phyloP scores from a whole-genome alignment of 2,113 vertebrate genomes.

The Sclerurus mexicanus region DNA sequence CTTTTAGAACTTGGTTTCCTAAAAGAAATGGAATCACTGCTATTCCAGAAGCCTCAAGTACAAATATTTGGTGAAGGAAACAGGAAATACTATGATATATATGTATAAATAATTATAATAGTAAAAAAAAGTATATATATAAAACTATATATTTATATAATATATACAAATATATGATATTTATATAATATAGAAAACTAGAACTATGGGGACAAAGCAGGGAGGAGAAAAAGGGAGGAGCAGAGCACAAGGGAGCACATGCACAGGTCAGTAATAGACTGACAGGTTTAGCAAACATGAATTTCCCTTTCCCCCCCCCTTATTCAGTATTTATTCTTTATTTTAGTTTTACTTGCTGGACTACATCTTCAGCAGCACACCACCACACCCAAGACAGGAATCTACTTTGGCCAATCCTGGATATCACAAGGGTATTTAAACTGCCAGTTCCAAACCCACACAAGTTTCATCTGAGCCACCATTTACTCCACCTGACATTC shows the following conservation, averaged over 20 bases:
- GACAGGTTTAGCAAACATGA: neutral
- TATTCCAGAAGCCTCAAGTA: neutral
- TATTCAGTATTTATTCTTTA: neutral
- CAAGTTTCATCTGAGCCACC: neutral
- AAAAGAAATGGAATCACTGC: neutral
- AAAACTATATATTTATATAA: neutral
- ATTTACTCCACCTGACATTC: slow-evolving; percentile 28
- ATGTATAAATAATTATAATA: neutral
- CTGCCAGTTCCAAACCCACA: slow-evolving; percentile 7
- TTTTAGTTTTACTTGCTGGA: neutral
- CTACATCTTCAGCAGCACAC: neutral
- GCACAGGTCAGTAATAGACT: neutral
- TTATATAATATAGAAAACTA: neutral
- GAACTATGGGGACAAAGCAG: neutral
- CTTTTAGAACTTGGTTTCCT: neutral
- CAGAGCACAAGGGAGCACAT: neutral
- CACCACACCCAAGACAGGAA: neutral
- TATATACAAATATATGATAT: no score
- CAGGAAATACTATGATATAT: neutral
- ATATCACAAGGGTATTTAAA: neutral
- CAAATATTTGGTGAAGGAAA: neutral
- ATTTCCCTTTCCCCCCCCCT: neutral
- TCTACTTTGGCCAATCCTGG: neutral
- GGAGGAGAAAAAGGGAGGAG: rapidly evolving
- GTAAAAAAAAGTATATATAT: neutral